Evolutionary conservation across 1,140 invertebrate species (phyloP).

Genomic region (Cylas formicarius): DNA sequence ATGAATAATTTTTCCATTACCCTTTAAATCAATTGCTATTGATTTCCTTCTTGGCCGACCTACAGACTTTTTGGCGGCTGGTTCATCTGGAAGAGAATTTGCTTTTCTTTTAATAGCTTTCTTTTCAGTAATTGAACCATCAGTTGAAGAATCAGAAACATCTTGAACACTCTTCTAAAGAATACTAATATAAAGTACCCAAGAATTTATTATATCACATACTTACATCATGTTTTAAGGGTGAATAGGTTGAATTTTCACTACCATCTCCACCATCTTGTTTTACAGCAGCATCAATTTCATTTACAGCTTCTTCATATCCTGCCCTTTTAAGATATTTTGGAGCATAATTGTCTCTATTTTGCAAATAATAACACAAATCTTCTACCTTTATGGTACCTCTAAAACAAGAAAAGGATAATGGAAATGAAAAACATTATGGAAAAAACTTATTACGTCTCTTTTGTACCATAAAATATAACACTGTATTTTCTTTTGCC

Average conservation of each 20-base stretch:
- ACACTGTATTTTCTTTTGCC: slow-evolving; percentile 78
- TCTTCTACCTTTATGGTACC: slow-evolving; percentile 40
- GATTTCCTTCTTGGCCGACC: slow-evolving; percentile 2
- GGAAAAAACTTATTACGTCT: slow-evolving; percentile 76
- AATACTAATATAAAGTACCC: neutral
- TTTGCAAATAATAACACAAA: slow-evolving; percentile 45
- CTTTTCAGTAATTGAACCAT: slow-evolving; percentile 9
- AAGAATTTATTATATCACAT: too few species aligned
- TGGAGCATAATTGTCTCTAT: slow-evolving; percentile 49
- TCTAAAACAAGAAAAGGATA: slow-evolving; percentile 27
- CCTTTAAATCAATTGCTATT: neutral
- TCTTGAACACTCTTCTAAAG: neutral
- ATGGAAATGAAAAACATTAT: slow-evolving; percentile 1
- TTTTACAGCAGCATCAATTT: slow-evolving; percentile 38
- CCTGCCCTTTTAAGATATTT: slow-evolving; percentile 50
- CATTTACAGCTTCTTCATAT: slow-evolving; percentile 51
- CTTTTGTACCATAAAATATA: slow-evolving; percentile 90
- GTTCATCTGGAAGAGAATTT: slow-evolving; percentile 6
- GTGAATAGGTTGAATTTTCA: slow-evolving; percentile 3
- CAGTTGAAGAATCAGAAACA: neutral
- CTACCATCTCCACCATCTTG: slow-evolving; percentile 32
- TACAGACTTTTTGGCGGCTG: neutral
- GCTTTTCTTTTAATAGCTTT: slow-evolving; percentile 8
- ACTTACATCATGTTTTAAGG: slow-evolving; percentile 2
- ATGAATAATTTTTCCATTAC: too few species aligned